Percentiles rank a stretch among this genome's conserved stretches.
Conservation (phyloP, 2,113 vertebrate genomes). For the Tachysurus fulvidraco region DNA sequence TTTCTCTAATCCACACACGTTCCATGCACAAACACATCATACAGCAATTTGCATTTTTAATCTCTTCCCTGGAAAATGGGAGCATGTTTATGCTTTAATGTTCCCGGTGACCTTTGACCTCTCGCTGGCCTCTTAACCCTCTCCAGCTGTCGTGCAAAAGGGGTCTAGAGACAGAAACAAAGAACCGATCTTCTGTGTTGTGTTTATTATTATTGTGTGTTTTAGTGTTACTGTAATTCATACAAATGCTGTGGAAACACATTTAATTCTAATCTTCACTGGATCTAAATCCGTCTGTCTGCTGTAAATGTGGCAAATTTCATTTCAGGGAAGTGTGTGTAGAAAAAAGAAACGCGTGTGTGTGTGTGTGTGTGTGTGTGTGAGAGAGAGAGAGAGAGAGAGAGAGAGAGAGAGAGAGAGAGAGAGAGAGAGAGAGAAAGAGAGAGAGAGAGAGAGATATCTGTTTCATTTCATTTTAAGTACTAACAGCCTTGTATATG, state of each 20-base stretch:
- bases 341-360: no score
- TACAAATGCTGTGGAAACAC: neutral
- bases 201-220: neutral
- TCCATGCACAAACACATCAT: slow-evolving; percentile 45
- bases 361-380: no score
- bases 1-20: slow-evolving; percentile 41
- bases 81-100: slow-evolving; percentile 27
- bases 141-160: slow-evolving; percentile 26
- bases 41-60: slow-evolving; percentile 56
- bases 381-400: no score
- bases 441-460: no score
- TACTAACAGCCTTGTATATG: neutral
- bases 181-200: neutral
- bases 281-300: neutral
- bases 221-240: neutral
- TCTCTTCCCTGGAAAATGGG: slow-evolving; percentile 37
- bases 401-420: no score
- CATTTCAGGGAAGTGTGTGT: neutral
- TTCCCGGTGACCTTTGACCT: slow-evolving; percentile 33
- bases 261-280: neutral
- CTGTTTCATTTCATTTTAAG: no score
- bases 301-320: neutral
- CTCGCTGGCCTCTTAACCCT: slow-evolving; percentile 2
- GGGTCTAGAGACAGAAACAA: neutral
- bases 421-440: no score